A percentile compares a stretch with the other conserved stretches of the same genome.
phyloP scores from a whole-genome alignment of 2,888 invertebrate species.

The Tribolium freemani region DNA sequence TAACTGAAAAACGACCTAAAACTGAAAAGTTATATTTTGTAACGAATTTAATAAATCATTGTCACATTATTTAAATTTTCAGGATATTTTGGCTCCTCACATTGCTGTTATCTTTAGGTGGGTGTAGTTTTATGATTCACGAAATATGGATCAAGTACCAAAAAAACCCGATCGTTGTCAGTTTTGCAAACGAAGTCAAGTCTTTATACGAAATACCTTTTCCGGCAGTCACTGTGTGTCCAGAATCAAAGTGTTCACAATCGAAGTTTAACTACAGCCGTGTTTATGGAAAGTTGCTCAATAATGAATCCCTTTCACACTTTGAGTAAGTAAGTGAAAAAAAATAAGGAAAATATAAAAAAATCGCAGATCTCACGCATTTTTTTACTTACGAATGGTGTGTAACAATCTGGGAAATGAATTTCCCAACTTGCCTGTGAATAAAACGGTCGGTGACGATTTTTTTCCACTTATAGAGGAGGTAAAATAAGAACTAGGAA shows the following conservation, averaged over 20 bases:
- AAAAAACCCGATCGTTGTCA: conserved; percentile 46
- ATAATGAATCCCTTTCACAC: not conserved
- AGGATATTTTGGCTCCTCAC: conserved; percentile 30
- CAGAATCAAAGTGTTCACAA: conserved; percentile 21
- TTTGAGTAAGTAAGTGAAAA: not conserved
- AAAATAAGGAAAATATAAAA: not conserved
- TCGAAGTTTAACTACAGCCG: conserved; percentile 12
- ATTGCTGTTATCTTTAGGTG: not conserved
- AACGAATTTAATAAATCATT: not conserved
- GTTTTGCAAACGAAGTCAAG: conserved; percentile 43
- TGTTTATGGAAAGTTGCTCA: not conserved
- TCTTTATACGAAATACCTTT: conserved; percentile 48
- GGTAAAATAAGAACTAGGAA: not conserved
- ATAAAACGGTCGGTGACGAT: not conserved
- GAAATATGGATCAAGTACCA: conserved; percentile 40
- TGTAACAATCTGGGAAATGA: not conserved
- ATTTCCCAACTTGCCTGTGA: not conserved
- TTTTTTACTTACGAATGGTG: not conserved
- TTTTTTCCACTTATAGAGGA: not conserved
- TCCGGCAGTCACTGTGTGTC: conserved; percentile 50
- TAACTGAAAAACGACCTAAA: conserved; percentile 55
- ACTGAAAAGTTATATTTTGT: conserved; percentile 50
- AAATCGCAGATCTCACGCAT: not conserved
- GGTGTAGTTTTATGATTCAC: conserved; percentile 40
- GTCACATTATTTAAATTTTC: conserved; percentile 27